These are phyloP conservation scores for Aspiorhynchus laticeps DNA, from an alignment of 2,113 vertebrate genomes.

Conservation along the genomic window DNA sequence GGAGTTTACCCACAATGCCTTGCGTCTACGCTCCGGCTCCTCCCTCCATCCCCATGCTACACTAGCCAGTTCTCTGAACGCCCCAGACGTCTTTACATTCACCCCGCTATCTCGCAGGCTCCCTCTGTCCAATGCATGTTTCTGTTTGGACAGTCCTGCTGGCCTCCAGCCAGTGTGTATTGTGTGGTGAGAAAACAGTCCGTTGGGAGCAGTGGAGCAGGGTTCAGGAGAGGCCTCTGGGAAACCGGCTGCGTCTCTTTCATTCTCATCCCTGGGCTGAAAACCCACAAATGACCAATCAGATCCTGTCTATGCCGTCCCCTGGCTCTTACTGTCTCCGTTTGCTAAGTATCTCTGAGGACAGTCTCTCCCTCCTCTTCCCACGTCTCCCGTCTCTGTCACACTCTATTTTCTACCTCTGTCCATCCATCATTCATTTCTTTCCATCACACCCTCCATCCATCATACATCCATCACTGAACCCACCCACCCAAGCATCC, in stretches of 20 bases:
- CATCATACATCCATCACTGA: constrained; percentile 32
- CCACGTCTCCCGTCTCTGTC: constrained; percentile 14
- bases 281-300: constrained; percentile 39
- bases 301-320: constrained; percentile 29
- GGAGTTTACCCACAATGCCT: constrained; percentile 17
- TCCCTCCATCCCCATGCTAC: constrained; percentile 5
- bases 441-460: constrained; percentile 29
- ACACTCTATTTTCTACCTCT: constrained; percentile 8
- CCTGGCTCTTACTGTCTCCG: constrained; percentile 37
- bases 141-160: constrained; percentile 16
- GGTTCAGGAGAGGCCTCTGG: constrained; percentile 5
- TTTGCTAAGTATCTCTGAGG: constrained; percentile 28
- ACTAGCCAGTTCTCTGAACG: not conserved
- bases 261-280: constrained; percentile 22
- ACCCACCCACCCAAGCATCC: not conserved
- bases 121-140: not conserved
- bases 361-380: constrained; percentile 10
- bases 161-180: constrained; percentile 18
- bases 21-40: not conserved
- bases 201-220: not conserved
- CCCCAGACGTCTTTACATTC: not conserved
- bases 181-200: not conserved
- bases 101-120: not conserved
- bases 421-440: constrained; percentile 37
- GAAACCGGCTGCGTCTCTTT: constrained; percentile 12